These are phyloP conservation scores for Andrena cerasifolii DNA, from an alignment of 1,140 invertebrate species.

Conservation along the genomic window DNA sequence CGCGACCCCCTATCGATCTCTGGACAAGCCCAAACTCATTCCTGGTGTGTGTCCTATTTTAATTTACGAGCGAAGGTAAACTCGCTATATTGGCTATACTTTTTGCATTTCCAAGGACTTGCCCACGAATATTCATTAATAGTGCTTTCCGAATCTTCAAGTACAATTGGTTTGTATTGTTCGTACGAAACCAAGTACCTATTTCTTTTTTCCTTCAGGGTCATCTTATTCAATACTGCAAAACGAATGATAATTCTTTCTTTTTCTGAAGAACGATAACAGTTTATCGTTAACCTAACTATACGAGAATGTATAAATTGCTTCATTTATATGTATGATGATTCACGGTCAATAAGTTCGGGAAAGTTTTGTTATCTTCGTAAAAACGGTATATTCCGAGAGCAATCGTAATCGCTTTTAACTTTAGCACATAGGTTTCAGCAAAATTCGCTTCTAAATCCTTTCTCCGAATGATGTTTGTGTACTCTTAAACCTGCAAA, in stretches of 20 bases:
- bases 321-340: constrained; percentile 27
- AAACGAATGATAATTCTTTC: constrained; percentile 35
- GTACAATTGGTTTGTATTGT: constrained; percentile 36
- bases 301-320: constrained; percentile 17
- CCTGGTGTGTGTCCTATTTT: constrained; percentile 50
- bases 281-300: constrained; percentile 43
- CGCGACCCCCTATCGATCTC: constrained; percentile 53
- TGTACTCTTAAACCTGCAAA: constrained; percentile 22
- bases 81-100: constrained; percentile 34
- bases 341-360: constrained; percentile 45
- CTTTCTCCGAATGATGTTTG: background rate
- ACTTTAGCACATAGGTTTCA: background rate
- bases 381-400: constrained; percentile 18
- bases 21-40: constrained; percentile 57
- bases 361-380: constrained; percentile 26
- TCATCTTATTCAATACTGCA: constrained; percentile 35
- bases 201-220: constrained; percentile 16
- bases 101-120: constrained; percentile 52
- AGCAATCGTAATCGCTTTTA: constrained; percentile 18
- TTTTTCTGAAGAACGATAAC: constrained; percentile 20
- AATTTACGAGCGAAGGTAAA: constrained; percentile 51
- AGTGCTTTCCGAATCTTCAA: constrained; percentile 36
- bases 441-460: constrained; percentile 11
- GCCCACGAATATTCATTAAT: constrained; percentile 49
- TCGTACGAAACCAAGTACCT: constrained; percentile 10